A percentile compares a stretch with the other conserved stretches of the same genome.
Conservation (phyloP, 2,888 invertebrate genomes). For the Bimastos eiseni region DNA sequence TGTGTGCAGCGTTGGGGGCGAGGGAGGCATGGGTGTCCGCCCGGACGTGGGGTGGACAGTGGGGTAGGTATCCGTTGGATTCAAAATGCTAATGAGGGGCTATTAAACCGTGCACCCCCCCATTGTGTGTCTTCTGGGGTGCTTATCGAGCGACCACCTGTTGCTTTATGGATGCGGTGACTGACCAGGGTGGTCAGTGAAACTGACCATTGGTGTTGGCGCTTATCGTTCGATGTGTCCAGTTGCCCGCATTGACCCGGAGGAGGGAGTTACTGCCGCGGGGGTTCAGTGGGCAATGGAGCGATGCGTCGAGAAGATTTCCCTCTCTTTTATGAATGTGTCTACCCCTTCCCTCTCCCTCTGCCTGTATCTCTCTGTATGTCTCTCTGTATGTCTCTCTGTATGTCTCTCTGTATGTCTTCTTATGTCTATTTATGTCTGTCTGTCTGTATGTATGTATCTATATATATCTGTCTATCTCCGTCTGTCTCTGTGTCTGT, state of each 20-base stretch:
- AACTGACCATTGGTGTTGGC: background rate
- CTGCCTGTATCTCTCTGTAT: no score
- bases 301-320: background rate
- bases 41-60: background rate
- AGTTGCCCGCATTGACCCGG: background rate
- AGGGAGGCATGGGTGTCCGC: background rate
- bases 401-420: no score
- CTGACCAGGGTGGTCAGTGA: background rate
- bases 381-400: background rate
- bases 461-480: background rate
- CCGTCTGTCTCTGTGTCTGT: background rate
- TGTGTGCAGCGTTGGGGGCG: background rate
- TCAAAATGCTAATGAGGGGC: background rate
- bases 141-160: background rate
- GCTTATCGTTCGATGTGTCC: background rate
- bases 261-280: no score
- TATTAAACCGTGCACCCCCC: background rate
- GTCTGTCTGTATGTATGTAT: background rate
- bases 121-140: background rate
- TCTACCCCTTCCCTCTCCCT: background rate
- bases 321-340: background rate
- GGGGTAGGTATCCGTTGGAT: background rate
- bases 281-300: background rate
- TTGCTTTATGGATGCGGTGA: background rate
- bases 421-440: background rate